phyloP scores from a whole-genome alignment of 2,888 invertebrate species.

The Autographa pulchrina region DNA sequence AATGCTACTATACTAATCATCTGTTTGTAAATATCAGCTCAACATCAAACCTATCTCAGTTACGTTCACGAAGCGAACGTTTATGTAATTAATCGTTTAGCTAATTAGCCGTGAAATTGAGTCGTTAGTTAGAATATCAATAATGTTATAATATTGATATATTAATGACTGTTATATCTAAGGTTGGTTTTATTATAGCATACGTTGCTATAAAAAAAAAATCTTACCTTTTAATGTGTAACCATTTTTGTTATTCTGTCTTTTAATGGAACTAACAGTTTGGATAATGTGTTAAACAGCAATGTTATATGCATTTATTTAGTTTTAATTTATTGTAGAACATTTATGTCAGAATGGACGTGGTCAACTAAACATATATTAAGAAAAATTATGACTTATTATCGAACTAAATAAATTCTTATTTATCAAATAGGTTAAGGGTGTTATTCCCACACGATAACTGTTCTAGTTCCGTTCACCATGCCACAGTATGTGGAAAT shows the following conservation, averaged over 20 bases:
- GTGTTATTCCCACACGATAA: background rate
- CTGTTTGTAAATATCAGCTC: background rate
- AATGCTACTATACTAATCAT: too few relatives aligned
- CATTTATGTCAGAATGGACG: too few relatives aligned
- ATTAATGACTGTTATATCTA: background rate
- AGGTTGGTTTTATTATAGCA: background rate
- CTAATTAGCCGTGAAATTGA: slow-evolving; percentile 29
- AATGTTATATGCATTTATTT: too few relatives aligned
- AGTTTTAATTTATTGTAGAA: too few relatives aligned
- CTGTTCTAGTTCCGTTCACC: background rate
- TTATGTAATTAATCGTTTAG: slow-evolving; percentile 8
- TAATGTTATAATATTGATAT: background rate
- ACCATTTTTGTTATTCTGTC: too few relatives aligned
- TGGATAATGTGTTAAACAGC: too few relatives aligned
- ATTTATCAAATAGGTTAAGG: background rate
- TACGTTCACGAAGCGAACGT: background rate
- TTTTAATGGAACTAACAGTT: too few relatives aligned
- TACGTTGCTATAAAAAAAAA: background rate
- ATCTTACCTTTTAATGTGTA: too few relatives aligned
- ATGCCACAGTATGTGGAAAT: background rate
- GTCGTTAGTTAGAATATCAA: background rate
- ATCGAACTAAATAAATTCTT: too few relatives aligned
- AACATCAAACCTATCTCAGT: background rate
- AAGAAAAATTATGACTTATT: too few relatives aligned
- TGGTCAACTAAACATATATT: too few relatives aligned